Conservation (phyloP, 2,888 invertebrate species). For the Cremastinae sp. region DNA sequence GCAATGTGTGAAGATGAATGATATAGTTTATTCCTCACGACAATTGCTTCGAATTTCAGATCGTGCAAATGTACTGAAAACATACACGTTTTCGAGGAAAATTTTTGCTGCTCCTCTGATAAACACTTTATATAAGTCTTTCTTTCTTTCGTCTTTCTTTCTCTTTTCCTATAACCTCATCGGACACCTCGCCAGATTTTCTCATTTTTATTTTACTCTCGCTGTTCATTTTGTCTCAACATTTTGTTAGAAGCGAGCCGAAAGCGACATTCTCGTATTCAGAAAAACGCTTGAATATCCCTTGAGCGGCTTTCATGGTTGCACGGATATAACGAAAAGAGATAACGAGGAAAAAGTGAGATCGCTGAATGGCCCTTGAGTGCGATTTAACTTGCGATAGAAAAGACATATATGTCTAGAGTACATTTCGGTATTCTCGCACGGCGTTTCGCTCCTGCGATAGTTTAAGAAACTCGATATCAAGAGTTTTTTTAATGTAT, state of each 20-base stretch:
- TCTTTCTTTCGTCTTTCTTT: constrained; percentile 11
- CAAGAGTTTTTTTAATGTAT: no score
- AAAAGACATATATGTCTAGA: no score
- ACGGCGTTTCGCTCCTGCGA: no score
- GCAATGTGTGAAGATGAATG: no score
- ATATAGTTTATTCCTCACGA: no score
- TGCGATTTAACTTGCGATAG: no score
- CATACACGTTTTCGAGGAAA: no score
- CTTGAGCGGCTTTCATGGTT: neutral
- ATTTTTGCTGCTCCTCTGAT: no score
- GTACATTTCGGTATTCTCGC: no score
- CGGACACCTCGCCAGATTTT: neutral
- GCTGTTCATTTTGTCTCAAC: constrained; percentile 23
- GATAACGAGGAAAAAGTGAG: neutral
- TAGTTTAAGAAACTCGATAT: no score
- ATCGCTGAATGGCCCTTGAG: constrained; percentile 1
- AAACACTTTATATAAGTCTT: no score
- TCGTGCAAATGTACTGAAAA: constrained; percentile 32
- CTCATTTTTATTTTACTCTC: constrained; percentile 29
- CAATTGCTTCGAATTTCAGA: constrained; percentile 11
- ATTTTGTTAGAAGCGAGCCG: constrained; percentile 15
- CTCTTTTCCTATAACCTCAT: neutral
- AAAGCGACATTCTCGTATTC: constrained; percentile 16
- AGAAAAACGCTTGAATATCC: constrained; percentile 14
- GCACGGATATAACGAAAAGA: neutral